Percentiles rank a stretch among this genome's conserved stretches.
Conservation (phyloP, 2,888 invertebrate genomes). For the Ophioninae sp. region DNA sequence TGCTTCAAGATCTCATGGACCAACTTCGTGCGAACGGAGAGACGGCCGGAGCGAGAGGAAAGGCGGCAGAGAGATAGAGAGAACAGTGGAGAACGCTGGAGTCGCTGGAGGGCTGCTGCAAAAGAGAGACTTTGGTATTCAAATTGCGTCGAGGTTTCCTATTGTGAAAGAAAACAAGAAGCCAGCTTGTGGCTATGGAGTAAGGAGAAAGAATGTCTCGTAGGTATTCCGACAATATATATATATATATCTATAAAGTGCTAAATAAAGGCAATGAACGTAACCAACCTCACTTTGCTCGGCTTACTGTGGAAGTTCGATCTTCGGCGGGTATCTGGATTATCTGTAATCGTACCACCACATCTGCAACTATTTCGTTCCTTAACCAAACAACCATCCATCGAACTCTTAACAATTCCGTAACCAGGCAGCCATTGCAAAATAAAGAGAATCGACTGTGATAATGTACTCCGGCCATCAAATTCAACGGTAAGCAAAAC, state of each 20-base stretch:
- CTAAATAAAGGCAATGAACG: background rate
- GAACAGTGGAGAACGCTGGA: conserved; percentile 33
- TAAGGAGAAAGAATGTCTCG: conserved; percentile 4
- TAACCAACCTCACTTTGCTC: background rate
- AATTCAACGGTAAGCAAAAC: too few relatives aligned
- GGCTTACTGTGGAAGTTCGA: background rate
- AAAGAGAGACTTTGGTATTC: conserved; percentile 47
- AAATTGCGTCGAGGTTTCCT: conserved; percentile 50
- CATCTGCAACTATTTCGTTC: background rate
- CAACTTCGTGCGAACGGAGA: conserved; percentile 14
- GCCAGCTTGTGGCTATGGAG: conserved; percentile 9
- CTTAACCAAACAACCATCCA: background rate
- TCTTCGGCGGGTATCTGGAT: background rate
- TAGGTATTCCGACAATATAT: background rate
- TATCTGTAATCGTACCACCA: background rate
- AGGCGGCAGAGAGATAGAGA: conserved; percentile 47
- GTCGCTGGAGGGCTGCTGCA: conserved; percentile 44
- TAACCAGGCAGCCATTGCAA: background rate
- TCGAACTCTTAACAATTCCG: background rate
- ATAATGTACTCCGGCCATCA: too few relatives aligned
- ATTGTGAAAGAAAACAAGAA: conserved; percentile 45
- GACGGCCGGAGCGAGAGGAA: conserved; percentile 37
- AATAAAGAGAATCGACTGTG: background rate
- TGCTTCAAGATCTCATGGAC: conserved; percentile 40
- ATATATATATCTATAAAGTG: background rate